Conservation (phyloP, 1,140 invertebrate genomes). For the Oncopeltus fasciatus region DNA sequence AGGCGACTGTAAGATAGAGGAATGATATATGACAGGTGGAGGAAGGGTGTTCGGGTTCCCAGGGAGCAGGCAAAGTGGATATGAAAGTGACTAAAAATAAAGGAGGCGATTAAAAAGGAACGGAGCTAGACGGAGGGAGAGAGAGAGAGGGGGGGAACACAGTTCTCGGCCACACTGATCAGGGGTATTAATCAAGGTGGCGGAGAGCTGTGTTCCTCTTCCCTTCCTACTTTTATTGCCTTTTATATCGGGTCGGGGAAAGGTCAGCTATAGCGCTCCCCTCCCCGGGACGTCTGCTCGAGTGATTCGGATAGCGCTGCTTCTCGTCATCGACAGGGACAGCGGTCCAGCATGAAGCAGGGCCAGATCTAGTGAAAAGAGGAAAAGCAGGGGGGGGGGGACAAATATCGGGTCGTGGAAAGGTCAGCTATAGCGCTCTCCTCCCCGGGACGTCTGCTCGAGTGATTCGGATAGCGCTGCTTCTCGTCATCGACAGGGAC, state of each 20-base stretch:
- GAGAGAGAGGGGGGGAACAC: not conserved
- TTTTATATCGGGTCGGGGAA: conserved; percentile 2
- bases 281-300: not conserved
- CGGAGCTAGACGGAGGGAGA: not conserved
- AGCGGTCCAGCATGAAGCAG: too few relatives aligned
- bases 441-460: too few relatives aligned
- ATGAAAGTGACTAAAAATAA: conserved; percentile 7
- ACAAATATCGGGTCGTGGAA: too few relatives aligned
- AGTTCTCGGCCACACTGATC: not conserved
- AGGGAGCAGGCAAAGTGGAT: conserved; percentile 3
- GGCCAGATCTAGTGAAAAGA: too few relatives aligned
- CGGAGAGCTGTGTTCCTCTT: not conserved
- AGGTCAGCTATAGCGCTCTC: too few relatives aligned
- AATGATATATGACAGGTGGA: too few relatives aligned
- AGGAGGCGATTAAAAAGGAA: conserved; percentile 3
- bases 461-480: too few relatives aligned
- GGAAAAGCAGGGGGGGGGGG: too few relatives aligned
- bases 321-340: too few relatives aligned
- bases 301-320: too few relatives aligned
- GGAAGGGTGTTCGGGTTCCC: not conserved
- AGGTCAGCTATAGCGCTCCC: conserved; percentile 6
- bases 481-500: too few relatives aligned
- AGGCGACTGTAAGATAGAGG: too few relatives aligned
- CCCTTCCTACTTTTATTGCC: conserved; percentile 6
- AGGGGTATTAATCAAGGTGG: not conserved